Conservation (phyloP, 1,140 invertebrate species). For the Drosophila lowei region DNA sequence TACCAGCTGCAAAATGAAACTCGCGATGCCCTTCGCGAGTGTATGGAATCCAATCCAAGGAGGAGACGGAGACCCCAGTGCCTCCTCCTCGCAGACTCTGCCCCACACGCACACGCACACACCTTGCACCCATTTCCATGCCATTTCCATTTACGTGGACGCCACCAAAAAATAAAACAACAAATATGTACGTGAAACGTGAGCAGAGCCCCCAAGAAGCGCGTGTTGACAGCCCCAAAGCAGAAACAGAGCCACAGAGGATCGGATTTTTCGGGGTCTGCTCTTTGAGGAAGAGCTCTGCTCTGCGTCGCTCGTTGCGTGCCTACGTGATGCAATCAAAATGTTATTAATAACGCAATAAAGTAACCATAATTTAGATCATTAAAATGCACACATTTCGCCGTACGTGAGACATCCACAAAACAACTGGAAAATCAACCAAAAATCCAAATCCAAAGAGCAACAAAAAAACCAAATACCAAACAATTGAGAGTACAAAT, state of each 20-base stretch:
- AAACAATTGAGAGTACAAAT: no score
- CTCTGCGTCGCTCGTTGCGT: conserved; percentile 42
- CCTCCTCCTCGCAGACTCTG: conserved; percentile 14
- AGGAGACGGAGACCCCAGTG: conserved; percentile 35
- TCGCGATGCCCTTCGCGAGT: conserved; percentile 60
- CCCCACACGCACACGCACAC: conserved; percentile 22
- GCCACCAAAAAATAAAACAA: conserved; percentile 12
- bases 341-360: conserved; percentile 82
- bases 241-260: conserved; percentile 3
- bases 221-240: conserved; percentile 17
- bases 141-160: conserved; percentile 69
- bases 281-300: conserved; percentile 7
- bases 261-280: conserved; percentile 11
- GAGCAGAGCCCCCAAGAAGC: conserved; percentile 31
- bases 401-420: conserved; percentile 57
- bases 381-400: conserved; percentile 78
- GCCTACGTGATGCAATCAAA: conserved; percentile 80
- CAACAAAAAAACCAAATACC: no score
- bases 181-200: conserved; percentile 49
- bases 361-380: conserved; percentile 79
- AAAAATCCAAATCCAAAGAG: no score
- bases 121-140: conserved; percentile 75
- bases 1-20: conserved; percentile 60
- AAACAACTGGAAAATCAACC: no score
- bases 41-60: conserved; percentile 45